phyloP scores from a whole-genome alignment of 2,888 invertebrate species.

The Epicampocera succincta region DNA sequence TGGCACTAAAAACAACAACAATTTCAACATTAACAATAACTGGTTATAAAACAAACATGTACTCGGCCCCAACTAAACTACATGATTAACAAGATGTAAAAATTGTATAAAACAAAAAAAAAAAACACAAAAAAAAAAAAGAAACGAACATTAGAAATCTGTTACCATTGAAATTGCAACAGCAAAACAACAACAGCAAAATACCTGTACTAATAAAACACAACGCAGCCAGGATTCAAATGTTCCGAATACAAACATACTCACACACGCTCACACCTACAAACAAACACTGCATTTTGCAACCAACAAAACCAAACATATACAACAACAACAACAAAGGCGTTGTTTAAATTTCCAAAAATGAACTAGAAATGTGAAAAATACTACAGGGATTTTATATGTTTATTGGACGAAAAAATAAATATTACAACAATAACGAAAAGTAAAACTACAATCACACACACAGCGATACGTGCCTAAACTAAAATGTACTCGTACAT shows the following conservation, averaged over 20 bases:
- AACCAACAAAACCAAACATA: conserved; percentile 31
- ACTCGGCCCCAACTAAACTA: conserved; percentile 17
- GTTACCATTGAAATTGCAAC: conserved; percentile 3
- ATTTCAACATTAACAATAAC: conserved; percentile 48
- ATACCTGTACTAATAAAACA: conserved; percentile 28
- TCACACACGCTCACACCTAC: no score
- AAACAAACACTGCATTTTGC: conserved; percentile 10
- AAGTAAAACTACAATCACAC: conserved; percentile 38
- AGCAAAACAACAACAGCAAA: conserved; percentile 18
- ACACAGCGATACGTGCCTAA: no score
- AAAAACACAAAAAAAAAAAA: no score
- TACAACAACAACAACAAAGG: neutral
- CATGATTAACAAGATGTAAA: conserved; percentile 66
- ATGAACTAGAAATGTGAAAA: conserved; percentile 19
- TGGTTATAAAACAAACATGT: conserved; percentile 50
- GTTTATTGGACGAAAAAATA: conserved; percentile 11
- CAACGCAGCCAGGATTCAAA: conserved; percentile 21
- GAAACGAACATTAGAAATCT: conserved; percentile 46
- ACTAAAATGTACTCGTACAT: neutral
- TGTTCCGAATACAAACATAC: conserved; percentile 7
- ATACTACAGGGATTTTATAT: conserved; percentile 46
- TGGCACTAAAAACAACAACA: conserved; percentile 14
- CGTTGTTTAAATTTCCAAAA: neutral
- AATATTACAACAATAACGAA: conserved; percentile 17
- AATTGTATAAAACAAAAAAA: conserved; percentile 55